Base-by-base conservation (phyloP, 2,888 invertebrate genomes). In the Ischnus inquisitorius region DNA sequence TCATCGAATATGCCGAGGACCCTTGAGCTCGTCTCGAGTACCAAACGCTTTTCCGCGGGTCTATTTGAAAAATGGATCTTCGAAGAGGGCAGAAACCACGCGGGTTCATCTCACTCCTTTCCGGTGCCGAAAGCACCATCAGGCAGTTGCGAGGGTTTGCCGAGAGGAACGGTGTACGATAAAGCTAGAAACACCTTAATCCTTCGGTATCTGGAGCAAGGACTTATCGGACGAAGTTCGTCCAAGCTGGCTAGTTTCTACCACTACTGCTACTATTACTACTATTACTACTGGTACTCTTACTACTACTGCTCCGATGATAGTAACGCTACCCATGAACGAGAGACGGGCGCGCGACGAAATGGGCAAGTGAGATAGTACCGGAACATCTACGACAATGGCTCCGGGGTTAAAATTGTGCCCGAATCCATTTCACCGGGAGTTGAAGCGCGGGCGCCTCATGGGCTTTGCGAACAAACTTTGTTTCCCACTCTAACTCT, bases 1-100 rank as follows among this genome's bases (percentile, higher is more conserved):
- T 83, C 83, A 83, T 83, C 83, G 83, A 83, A 83, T 83, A 83
- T 83, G 80, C 83, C 68, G 64, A 83, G 83, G 67, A 77, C 80
- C 83, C 83, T 83, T 69, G 80, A 77, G 77, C 46, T 28, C 62
- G 80, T 80, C 83, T 83, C 83, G 80, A 83, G 83, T 77, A 62
- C 76, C 80, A 77, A 67, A 78, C 80, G 71, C 72, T 80, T 77
- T 74, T 51, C 54, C 19, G 57, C 77, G 43, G 72, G 71, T 80
- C 77, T 68, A 79, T 79, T 75, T 65, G 71, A 83, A 83, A 83
- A 83, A 83, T 83, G 83, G 68, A 83, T 83, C 80, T 51, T 39
- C 64, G 46, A 80, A 79, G 28, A 41, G 16, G 41, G 60, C 39
- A 8, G 51, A 71, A 54, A 57, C 22, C 71, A 22, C 72, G 41